Base-by-base conservation (phyloP, 2,888 invertebrate genomes). In the Stenolophus ochropezus region DNA sequence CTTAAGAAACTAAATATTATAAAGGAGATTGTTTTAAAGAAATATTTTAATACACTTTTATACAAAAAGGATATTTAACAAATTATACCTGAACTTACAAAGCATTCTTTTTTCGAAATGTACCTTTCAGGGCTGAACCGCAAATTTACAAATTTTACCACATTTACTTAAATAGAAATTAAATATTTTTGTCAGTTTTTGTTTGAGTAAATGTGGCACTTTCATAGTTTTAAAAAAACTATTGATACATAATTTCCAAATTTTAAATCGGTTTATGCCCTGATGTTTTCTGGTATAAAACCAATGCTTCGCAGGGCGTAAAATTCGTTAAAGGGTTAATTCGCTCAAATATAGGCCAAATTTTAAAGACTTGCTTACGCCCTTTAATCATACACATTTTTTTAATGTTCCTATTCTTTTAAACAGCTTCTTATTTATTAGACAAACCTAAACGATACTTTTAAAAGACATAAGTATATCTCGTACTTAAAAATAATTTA, bases 401-500 rank as follows among this genome's bases (percentile, higher is more conserved):
- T 27, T 74, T 53, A 3, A 53, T 25, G 74, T 74, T 74, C 74
- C 74, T 74, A 74, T 74, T 51, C 23, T 51, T 73, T 73, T 4
- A 49, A 14, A 49, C 51, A 53, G 74, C 23, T 74, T 53, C 8
- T 74, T 49, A 73, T 73, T 73, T 42, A 73, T 73, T 49, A 49
- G 65, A 69, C 65, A 33, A 33, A n/a, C 25, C 14, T 27, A 33
- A 16, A 33, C 27, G 6, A 65, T 61, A 25, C 33, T 27, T 16
- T 69, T 33, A 69, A 69, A 69, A 69, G 65, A 69, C 65, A 69
- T 69, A 23, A 61, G 21, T 69, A 27, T 69, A 33, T 27, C 27
- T 33, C 56, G 65, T 69, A 69, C 65, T 69, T 69, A 69, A 69
- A 23, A 33, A 69, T 69, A 69, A 69, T 69, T 69, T 69, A 69